Conservation (phyloP, 2,113 vertebrate genomes). For the Rhodinocichla rosea region DNA sequence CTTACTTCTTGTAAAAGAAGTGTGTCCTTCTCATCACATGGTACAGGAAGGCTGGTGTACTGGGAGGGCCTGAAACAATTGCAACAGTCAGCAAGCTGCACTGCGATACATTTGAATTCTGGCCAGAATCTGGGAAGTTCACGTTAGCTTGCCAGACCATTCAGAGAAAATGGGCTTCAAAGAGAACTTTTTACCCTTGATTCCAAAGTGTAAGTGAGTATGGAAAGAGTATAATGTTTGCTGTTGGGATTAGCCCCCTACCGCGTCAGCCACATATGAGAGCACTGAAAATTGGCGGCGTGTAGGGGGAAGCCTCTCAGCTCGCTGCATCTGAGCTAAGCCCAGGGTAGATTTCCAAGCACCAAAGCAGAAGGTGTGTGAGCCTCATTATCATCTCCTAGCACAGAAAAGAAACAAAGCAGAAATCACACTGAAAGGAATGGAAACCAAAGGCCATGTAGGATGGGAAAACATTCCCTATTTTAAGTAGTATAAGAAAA, state of each 20-base stretch:
- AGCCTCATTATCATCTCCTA: constrained; percentile 15
- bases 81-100: background rate
- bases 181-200: constrained; percentile 60
- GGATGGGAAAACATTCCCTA: background rate
- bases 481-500: constrained; percentile 1
- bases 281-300: constrained; percentile 35
- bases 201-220: constrained; percentile 53
- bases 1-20: background rate
- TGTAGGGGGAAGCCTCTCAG: constrained; percentile 46
- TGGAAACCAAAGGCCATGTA: background rate
- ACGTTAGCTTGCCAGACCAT: constrained; percentile 48
- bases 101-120: constrained; percentile 21
- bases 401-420: constrained; percentile 41
- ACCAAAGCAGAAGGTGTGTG: constrained; percentile 38
- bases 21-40: background rate
- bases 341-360: constrained; percentile 58
- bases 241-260: constrained; percentile 73
- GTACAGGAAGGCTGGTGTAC: background rate
- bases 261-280: constrained; percentile 42
- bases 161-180: constrained; percentile 62
- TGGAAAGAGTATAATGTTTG: constrained; percentile 72
- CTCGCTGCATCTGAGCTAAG: constrained; percentile 55
- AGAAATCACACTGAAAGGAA: background rate
- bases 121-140: constrained; percentile 24
- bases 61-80: background rate